Evolutionary conservation across 2,888 invertebrate genomes (phyloP).

Genomic region (Platycheirus albimanus): DNA sequence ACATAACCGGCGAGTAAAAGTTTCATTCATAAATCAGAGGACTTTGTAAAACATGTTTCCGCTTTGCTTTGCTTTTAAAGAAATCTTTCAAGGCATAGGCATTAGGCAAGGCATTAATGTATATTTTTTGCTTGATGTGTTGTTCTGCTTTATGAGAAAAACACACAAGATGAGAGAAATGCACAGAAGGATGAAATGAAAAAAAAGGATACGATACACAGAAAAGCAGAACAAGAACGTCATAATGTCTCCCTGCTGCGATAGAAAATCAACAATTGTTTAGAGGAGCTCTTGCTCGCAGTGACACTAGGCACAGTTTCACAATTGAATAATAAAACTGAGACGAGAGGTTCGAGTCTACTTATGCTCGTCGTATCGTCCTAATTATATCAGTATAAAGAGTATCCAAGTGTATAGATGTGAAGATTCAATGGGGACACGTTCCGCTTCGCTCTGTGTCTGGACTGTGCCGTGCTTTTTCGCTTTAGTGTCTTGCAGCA

Average conservation of each 20-base stretch:
- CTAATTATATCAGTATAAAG: constrained; percentile 44
- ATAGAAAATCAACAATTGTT: constrained; percentile 47
- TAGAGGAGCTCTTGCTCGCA: constrained; percentile 7
- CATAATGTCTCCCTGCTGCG: constrained; percentile 45
- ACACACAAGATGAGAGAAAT: background rate
- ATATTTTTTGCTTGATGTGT: constrained; percentile 11
- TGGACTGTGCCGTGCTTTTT: constrained; percentile 15
- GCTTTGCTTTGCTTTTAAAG: too few relatives aligned
- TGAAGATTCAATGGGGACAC: constrained; percentile 25
- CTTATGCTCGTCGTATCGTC: constrained; percentile 7
- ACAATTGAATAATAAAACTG: constrained; percentile 39
- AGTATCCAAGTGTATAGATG: constrained; percentile 6
- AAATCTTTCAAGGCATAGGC: too few relatives aligned
- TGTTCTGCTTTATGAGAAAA: constrained; percentile 21
- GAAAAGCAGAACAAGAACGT: constrained; percentile 20
- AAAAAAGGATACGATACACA: background rate
- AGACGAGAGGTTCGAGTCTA: constrained; percentile 30
- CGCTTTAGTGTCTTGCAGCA: background rate
- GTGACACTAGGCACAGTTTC: constrained; percentile 12
- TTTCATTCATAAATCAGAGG: background rate
- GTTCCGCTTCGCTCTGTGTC: constrained; percentile 34
- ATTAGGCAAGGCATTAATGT: too few relatives aligned
- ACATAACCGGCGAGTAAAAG: too few relatives aligned
- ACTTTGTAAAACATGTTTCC: background rate
- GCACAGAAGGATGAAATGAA: background rate